Conservation (phyloP, 2,888 invertebrate species). For the Osmoderma eremita region DNA sequence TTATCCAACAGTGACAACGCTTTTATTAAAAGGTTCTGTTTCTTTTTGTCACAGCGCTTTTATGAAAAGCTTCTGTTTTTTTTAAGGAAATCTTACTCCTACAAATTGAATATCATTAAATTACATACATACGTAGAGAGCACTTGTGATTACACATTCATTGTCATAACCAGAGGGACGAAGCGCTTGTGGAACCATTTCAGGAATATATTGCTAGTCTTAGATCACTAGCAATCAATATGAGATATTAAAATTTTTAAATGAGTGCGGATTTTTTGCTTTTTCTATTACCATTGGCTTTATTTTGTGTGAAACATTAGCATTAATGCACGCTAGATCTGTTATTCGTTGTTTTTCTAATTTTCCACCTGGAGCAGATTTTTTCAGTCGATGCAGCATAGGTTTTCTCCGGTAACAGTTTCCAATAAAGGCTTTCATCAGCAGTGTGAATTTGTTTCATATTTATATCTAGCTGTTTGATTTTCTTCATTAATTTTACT, state of each 20-base stretch:
- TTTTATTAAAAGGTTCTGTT: no score
- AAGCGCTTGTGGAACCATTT: background rate
- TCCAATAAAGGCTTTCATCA: slow-evolving; percentile 17
- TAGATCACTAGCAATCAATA: background rate
- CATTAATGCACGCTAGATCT: background rate
- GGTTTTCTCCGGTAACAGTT: slow-evolving; percentile 1
- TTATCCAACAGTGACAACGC: slow-evolving; percentile 33
- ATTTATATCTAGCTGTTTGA: background rate
- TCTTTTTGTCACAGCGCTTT: no score
- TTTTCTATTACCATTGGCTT: background rate
- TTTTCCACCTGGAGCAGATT: background rate
- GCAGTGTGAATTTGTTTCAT: slow-evolving; percentile 5
- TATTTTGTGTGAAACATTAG: background rate
- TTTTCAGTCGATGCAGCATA: background rate
- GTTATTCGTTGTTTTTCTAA: slow-evolving; percentile 1
- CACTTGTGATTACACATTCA: no score
- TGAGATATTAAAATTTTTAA: background rate
- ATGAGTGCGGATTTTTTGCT: background rate
- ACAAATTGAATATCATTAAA: no score
- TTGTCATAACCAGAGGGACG: no score
- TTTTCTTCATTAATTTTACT: background rate
- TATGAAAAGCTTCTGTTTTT: background rate
- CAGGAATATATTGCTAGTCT: background rate
- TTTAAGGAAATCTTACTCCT: background rate
- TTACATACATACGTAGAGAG: no score